phyloP scores from a whole-genome alignment of 2,888 invertebrate genomes.

The Strigamia crassipes region DNA sequence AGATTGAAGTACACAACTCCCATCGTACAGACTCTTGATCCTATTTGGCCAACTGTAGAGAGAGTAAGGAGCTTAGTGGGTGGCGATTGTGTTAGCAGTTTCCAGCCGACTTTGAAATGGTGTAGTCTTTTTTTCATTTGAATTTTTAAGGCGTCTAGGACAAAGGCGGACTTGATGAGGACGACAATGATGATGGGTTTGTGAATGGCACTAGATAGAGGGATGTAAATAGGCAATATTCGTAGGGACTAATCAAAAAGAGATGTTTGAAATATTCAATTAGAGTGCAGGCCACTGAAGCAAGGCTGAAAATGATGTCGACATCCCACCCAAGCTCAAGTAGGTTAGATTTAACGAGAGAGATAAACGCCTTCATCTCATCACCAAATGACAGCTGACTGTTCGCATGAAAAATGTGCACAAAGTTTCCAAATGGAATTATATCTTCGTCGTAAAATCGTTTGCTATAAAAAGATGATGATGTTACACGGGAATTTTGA shows the following conservation, averaged over 20 bases:
- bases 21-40: slow-evolving; percentile 21
- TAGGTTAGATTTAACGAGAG: not conserved
- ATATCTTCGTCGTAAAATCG: slow-evolving; percentile 1
- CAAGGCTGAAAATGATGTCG: not conserved
- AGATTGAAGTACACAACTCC: slow-evolving; percentile 9
- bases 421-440: slow-evolving; percentile 30
- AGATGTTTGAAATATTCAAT: not conserved
- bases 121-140: not conserved
- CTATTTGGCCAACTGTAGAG: slow-evolving; percentile 26
- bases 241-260: not conserved
- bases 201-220: not conserved
- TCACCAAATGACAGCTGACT: slow-evolving; percentile 30
- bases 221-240: not conserved
- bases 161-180: not conserved
- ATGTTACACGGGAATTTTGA: slow-evolving; percentile 20
- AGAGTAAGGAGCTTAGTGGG: slow-evolving; percentile 13
- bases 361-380: slow-evolving; percentile 26
- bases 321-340: not conserved
- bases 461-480: slow-evolving; percentile 4
- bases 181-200: not conserved
- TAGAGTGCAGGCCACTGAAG: not conserved
- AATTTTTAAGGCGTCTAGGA: not conserved
- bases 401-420: slow-evolving; percentile 10
- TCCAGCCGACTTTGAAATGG: not conserved
- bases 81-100: slow-evolving; percentile 26